phyloP scores from a whole-genome alignment of 2,797 vertebrate genomes.

The Basileuterus tristriatus region DNA sequence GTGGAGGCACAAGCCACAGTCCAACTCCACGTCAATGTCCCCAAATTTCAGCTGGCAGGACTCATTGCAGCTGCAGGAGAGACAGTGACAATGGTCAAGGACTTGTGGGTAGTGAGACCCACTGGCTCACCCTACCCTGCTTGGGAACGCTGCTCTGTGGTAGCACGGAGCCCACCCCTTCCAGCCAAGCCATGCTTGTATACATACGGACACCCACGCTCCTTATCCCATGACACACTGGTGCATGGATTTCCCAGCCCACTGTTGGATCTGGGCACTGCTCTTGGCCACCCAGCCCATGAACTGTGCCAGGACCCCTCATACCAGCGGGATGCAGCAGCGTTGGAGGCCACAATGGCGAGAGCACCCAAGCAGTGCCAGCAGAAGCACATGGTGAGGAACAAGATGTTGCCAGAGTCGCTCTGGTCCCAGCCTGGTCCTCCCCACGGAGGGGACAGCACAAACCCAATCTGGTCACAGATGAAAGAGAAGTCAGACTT shows the following conservation, averaged over 20 bases:
- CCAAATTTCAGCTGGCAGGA: conserved; percentile 40
- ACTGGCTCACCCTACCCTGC: neutral
- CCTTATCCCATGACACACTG: accelerated
- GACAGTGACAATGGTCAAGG: neutral
- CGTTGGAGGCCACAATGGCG: conserved; percentile 68
- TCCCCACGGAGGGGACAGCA: conserved; percentile 86
- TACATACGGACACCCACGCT: accelerated
- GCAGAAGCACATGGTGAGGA: conserved; percentile 94
- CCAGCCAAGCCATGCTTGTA: neutral
- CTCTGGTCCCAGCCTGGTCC: conserved; percentile 79
- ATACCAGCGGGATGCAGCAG: conserved; percentile 80
- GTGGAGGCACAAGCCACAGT: conserved; percentile 39
- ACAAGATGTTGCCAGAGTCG: conserved; percentile 78
- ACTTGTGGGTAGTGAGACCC: neutral
- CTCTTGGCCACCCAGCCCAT: neutral
- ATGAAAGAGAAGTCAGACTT: neutral
- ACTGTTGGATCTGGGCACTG: accelerated
- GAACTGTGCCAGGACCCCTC: neutral
- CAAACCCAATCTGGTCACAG: conserved; percentile 87
- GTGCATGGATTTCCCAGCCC: neutral
- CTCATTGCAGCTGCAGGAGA: conserved; percentile 33
- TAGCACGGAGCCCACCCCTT: accelerated
- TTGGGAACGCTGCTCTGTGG: accelerated
- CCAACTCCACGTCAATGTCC: conserved; percentile 52
- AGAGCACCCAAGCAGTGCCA: conserved; percentile 86